Conservation (phyloP, 2,797 vertebrate species). For the Hyperoplus lanceolatus region DNA sequence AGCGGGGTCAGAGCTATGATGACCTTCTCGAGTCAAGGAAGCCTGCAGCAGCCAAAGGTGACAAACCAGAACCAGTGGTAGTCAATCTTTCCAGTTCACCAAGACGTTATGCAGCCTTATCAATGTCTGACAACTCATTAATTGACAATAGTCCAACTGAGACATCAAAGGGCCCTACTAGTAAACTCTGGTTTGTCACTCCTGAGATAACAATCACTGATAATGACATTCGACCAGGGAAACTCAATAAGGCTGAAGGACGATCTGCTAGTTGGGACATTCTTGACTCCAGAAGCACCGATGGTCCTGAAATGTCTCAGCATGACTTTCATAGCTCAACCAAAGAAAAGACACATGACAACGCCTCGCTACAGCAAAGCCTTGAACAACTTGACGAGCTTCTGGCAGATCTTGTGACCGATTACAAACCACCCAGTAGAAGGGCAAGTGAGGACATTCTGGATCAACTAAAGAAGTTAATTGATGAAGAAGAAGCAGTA, state of each 20-base stretch:
- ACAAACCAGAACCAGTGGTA: slow-evolving; percentile 92
- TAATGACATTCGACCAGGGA: slow-evolving; percentile 91
- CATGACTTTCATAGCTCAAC: slow-evolving; percentile 75
- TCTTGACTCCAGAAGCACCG: slow-evolving; percentile 83
- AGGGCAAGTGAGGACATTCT: slow-evolving; percentile 88
- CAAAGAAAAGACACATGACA: slow-evolving; percentile 86
- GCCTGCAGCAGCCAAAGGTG: slow-evolving; percentile 82
- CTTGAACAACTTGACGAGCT: slow-evolving; percentile 97
- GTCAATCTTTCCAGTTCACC: slow-evolving; percentile 98
- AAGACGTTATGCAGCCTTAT: slow-evolving; percentile 95
- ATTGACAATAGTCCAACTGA: slow-evolving; percentile 92
- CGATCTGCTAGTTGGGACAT: slow-evolving; percentile 91
- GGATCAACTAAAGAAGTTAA: slow-evolving; percentile 92
- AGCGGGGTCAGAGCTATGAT: slow-evolving; percentile 94
- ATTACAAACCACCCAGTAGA: slow-evolving; percentile 91
- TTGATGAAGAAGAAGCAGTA: slow-evolving; percentile 86
- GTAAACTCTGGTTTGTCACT: slow-evolving; percentile 94
- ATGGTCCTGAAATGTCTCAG: slow-evolving; percentile 68
- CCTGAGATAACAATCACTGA: slow-evolving; percentile 99
- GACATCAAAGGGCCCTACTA: slow-evolving; percentile 75
- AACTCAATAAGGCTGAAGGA: slow-evolving; percentile 81
- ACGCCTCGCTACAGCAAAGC: slow-evolving; percentile 92
- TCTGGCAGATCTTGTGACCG: slow-evolving; percentile 95
- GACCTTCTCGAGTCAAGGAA: slow-evolving; percentile 91
- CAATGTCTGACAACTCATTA: slow-evolving; percentile 95